Conservation (phyloP, 1,140 invertebrate species). For the Carcinoscorpius rotundicauda region DNA sequence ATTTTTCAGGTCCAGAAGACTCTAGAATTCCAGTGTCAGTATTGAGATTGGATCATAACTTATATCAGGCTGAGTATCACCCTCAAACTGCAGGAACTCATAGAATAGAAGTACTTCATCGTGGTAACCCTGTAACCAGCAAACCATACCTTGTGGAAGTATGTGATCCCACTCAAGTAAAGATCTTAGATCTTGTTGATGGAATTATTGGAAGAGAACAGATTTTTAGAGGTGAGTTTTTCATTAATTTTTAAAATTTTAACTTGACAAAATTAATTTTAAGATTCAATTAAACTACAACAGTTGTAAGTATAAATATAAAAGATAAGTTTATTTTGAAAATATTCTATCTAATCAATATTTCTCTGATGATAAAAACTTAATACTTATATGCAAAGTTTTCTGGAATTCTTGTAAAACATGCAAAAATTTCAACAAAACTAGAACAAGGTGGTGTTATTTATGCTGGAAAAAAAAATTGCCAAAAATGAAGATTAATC, state of each 20-base stretch:
- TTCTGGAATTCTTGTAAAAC: background rate
- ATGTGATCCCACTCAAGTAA: conserved; percentile 69
- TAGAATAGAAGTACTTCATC: conserved; percentile 42
- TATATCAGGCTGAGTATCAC: conserved; percentile 30
- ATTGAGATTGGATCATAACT: conserved; percentile 15
- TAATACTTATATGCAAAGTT: background rate
- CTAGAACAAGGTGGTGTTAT: too few relatives aligned
- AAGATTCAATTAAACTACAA: background rate
- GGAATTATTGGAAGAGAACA: conserved; percentile 71
- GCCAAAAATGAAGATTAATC: too few relatives aligned
- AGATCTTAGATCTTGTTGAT: conserved; percentile 60
- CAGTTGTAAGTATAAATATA: background rate
- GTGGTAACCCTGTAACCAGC: conserved; percentile 42
- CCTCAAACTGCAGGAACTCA: conserved; percentile 46
- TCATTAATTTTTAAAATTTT: background rate
- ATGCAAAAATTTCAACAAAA: background rate
- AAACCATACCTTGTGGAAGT: conserved; percentile 60
- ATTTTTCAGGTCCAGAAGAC: conserved; percentile 42
- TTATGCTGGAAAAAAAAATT: too few relatives aligned
- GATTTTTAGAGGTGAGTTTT: conserved; percentile 50
- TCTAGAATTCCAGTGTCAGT: conserved; percentile 37
- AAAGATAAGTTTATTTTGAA: background rate
- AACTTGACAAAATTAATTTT: background rate
- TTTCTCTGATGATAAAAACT: background rate
- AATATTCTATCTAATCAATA: background rate